Evolutionary conservation across 2,888 invertebrate genomes (phyloP).

Genomic region (Leptarthrus brevirostris): DNA sequence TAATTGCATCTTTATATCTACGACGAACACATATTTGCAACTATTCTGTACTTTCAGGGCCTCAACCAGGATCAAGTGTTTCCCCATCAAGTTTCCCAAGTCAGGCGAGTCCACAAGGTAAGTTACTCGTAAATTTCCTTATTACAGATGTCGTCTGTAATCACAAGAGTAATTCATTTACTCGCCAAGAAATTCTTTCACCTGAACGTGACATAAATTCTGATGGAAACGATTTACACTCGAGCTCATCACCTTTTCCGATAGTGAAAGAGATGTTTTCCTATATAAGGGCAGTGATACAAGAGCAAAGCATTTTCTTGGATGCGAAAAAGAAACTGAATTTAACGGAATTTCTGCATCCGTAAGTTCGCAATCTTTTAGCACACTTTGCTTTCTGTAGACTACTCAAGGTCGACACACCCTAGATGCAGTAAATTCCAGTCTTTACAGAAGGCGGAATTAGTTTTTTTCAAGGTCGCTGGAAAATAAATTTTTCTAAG

Average conservation of each 20-base stretch:
- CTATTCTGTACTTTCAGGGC: conserved; percentile 55
- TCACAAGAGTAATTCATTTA: conserved; percentile 34
- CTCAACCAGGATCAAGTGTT: conserved; percentile 57
- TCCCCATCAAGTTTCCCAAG: conserved; percentile 59
- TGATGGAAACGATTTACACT: conserved; percentile 27
- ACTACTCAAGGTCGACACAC: conserved; percentile 45
- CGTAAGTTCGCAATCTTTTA: conserved; percentile 13
- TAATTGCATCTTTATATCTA: conserved; percentile 4
- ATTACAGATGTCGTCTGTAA: neutral
- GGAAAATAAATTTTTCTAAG: no score
- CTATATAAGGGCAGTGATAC: conserved; percentile 29
- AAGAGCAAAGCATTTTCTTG: conserved; percentile 7
- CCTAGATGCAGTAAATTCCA: neutral
- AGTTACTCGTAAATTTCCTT: conserved; percentile 28
- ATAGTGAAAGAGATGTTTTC: conserved; percentile 45
- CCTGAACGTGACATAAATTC: conserved; percentile 42
- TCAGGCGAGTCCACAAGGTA: conserved; percentile 60
- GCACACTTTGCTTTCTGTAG: conserved; percentile 2
- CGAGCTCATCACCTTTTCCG: conserved; percentile 31
- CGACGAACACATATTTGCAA: neutral
- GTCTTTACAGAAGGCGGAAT: no score
- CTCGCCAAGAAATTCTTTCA: conserved; percentile 30
- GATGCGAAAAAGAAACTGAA: conserved; percentile 31
- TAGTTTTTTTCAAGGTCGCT: neutral
- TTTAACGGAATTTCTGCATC: conserved; percentile 43